A percentile compares a stretch with the other conserved stretches of the same genome.
These are phyloP conservation scores for Coregonus ussuriensis DNA, from an alignment of 2,797 vertebrate genomes.

Conservation along the genomic window DNA sequence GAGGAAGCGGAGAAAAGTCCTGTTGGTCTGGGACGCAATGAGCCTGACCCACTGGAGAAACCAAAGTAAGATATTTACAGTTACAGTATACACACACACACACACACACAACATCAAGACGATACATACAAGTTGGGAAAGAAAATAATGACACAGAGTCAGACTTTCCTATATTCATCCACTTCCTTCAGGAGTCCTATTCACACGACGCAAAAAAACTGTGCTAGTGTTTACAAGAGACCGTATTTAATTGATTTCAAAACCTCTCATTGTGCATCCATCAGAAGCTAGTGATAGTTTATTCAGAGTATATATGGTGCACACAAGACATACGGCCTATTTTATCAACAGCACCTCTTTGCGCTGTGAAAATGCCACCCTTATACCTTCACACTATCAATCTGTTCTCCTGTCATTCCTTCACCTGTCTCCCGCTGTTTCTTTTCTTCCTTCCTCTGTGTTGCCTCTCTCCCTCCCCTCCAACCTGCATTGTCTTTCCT, in stretches of 20 bases:
- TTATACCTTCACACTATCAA: slow-evolving; percentile 53
- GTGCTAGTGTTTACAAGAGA: too few relatives aligned
- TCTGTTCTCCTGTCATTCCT: slow-evolving; percentile 67
- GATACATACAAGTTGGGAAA: background rate
- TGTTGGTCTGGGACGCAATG: slow-evolving; percentile 91
- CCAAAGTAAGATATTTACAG: slow-evolving; percentile 85
- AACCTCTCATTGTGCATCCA: too few relatives aligned
- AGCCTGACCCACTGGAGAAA: slow-evolving; percentile 96
- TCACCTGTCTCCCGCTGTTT: slow-evolving; percentile 58
- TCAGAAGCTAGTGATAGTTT: too few relatives aligned
- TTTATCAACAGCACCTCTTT: slow-evolving; percentile 30
- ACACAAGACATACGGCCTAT: background rate
- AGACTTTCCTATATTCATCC: background rate
- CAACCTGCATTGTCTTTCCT: background rate
- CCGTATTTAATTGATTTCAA: too few relatives aligned
- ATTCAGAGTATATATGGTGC: too few relatives aligned
- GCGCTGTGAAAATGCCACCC: slow-evolving; percentile 45
- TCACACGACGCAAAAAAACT: too few relatives aligned
- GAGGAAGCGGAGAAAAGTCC: slow-evolving; percentile 97
- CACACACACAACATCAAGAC: background rate
- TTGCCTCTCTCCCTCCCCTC: slow-evolving; percentile 17
- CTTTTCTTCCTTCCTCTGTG: background rate
- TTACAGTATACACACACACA: background rate
- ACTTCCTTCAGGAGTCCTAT: slow-evolving; percentile 12
- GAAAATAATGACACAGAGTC: slow-evolving; percentile 1